Evolutionary conservation across 2,797 vertebrate genomes (phyloP), one percentile per base, ranked within the genome.

Genomic region (Pyrocephalus nanus): DNA sequence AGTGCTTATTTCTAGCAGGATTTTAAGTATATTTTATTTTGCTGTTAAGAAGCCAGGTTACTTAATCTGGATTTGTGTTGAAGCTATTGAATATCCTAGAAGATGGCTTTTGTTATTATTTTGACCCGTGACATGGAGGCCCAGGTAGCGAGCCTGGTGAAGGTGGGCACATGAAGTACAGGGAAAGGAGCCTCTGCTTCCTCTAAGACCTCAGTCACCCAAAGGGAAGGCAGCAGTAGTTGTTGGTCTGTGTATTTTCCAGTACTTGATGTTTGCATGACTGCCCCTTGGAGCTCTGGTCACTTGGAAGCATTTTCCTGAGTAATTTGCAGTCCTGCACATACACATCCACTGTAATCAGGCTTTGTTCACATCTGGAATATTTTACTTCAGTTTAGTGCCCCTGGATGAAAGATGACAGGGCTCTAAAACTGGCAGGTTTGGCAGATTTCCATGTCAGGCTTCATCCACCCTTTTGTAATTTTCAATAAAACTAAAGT

Each of bases 191-290:
- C 9, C n/a, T 78, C 8, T 75, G 34, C 38, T 61, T 91, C 34
- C 15, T 45, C 11, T 18, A 1, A 11, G 57, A 84, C 27, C 48
- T 91, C 0, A 0, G 34, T 80, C 14, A 38, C 6, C 7, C 12
- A 11, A 8, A 11, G 50, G 1, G 57, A 70, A 70, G 47, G 42
- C 38, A 75, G 62, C 48, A 0, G 0, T 23, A 4, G 12, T 23
- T 76, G 12, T 23, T 76, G 19, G 8, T 76, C 54, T 75, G 17
- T 10, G 7, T 75, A 6, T 43, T 4, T 62, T 86, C 36, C 26
- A 66, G 3, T 30, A 20, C 12, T 40, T 18, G 2, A 1, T 69
- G 29, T 62, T 79, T 83, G 43, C 42, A 74, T 3, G 0, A 0
- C 43, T 83, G 30, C 6, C 4, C 8, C 34, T 76, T 48, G 53